Evolutionary conservation across 2,113 vertebrate genomes (phyloP).

Genomic region (Apodemus speciosus): DNA sequence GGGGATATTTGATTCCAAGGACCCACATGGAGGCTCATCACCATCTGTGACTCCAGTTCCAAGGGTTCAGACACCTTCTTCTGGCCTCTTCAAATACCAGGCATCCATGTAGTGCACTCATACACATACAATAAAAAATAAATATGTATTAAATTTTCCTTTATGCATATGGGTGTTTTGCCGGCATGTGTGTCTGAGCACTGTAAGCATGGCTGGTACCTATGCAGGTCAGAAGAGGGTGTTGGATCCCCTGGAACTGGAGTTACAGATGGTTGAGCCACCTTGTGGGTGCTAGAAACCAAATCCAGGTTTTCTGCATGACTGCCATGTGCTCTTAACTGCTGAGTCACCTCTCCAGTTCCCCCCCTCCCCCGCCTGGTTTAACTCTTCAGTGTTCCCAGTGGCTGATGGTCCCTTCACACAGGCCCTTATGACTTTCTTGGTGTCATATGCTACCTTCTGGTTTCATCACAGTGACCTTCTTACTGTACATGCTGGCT

Average conservation of each 20-base stretch:
- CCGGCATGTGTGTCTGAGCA: background rate
- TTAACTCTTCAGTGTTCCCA: background rate
- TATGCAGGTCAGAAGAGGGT: background rate
- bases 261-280: background rate
- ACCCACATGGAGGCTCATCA: background rate
- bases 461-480: accelerated
- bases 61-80: background rate
- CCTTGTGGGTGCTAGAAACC: background rate
- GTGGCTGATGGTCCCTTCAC: background rate
- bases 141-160: background rate
- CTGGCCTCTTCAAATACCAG: background rate
- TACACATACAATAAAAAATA: background rate
- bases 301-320: background rate
- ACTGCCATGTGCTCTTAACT: background rate
- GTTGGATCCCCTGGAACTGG: background rate
- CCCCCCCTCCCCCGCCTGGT: no score
- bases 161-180: background rate
- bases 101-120: background rate
- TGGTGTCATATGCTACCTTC: background rate
- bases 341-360: background rate
- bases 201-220: background rate
- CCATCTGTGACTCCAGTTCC: background rate
- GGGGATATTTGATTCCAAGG: background rate
- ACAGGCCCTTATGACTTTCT: background rate
- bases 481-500: background rate